Evolutionary conservation across 2,113 vertebrate species (phyloP).

Genomic region (Anthoscopus minutus): DNA sequence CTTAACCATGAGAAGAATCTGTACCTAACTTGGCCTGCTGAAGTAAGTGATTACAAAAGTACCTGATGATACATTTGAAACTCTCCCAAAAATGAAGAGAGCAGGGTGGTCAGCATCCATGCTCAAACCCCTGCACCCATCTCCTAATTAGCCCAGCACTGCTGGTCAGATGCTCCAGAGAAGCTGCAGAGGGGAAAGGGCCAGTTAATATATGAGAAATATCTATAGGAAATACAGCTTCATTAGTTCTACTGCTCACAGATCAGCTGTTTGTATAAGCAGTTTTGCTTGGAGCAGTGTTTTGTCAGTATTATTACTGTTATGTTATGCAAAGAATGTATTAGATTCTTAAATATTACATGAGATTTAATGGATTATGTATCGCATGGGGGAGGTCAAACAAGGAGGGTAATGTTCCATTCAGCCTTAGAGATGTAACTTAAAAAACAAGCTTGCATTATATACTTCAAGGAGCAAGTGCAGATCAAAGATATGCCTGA

Average conservation of each 20-base stretch:
- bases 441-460: neutral
- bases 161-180: neutral
- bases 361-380: conserved; percentile 24
- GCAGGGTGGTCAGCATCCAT: neutral
- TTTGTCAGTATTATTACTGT: neutral
- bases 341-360: conserved; percentile 46
- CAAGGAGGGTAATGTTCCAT: neutral
- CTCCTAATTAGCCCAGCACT: neutral
- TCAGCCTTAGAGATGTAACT: neutral
- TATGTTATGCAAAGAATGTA: conserved; percentile 28
- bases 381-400: neutral
- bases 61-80: neutral
- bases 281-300: neutral
- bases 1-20: neutral
- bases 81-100: neutral
- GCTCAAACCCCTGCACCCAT: neutral
- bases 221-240: neutral
- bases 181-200: neutral
- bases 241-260: neutral
- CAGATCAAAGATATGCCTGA: neutral
- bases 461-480: neutral
- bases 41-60: neutral
- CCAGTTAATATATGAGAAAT: neutral
- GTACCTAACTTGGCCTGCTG: neutral
- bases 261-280: neutral